Conservation (phyloP, 2,888 invertebrate genomes). For the Mellilla xanthometata region DNA sequence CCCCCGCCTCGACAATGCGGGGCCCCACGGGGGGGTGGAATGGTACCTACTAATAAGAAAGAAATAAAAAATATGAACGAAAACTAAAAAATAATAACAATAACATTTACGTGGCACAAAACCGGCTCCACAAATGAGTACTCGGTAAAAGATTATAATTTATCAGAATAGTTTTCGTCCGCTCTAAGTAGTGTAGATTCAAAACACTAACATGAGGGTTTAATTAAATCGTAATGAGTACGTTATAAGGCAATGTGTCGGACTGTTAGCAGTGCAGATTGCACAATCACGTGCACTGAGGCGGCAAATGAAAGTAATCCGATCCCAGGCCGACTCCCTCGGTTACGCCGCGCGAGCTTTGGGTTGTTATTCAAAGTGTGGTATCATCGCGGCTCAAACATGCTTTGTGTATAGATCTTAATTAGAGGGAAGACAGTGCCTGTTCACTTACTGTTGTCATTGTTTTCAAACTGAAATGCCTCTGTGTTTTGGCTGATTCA, state of each 20-base stretch:
- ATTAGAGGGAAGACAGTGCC: conserved; percentile 11
- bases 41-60: too few relatives aligned
- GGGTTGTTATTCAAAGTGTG: too few relatives aligned
- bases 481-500: too few relatives aligned
- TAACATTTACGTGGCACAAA: too few relatives aligned
- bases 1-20: too few relatives aligned
- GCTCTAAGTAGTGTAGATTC: background rate
- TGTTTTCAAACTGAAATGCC: too few relatives aligned
- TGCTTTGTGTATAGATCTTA: conserved; percentile 17
- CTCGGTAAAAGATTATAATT: too few relatives aligned
- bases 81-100: too few relatives aligned
- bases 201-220: conserved; percentile 5
- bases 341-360: conserved; percentile 8
- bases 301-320: conserved; percentile 62
- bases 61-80: too few relatives aligned
- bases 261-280: conserved; percentile 49
- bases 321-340: conserved; percentile 12
- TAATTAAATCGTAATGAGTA: conserved; percentile 32
- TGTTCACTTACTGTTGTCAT: conserved; percentile 5
- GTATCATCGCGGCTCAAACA: conserved; percentile 3
- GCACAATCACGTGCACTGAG: conserved; percentile 57
- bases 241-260: conserved; percentile 32
- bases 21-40: too few relatives aligned
- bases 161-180: conserved; percentile 1
- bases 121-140: too few relatives aligned